phyloP scores from a whole-genome alignment of 2,888 invertebrate species.

The Saturnia pavonia region DNA sequence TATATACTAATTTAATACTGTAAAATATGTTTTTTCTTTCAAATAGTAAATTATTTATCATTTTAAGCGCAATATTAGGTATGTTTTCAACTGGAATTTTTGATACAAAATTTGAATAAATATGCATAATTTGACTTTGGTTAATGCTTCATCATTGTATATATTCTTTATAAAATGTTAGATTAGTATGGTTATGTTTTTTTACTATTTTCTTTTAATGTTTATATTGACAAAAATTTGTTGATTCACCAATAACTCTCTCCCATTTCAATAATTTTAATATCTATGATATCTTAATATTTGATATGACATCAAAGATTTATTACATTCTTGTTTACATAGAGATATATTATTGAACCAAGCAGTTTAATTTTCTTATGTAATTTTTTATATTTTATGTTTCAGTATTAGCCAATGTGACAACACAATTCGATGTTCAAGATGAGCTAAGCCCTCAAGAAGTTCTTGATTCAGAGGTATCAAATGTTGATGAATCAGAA shows the following conservation, averaged over 20 bases:
- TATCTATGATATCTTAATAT: background rate
- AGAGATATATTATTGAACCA: background rate
- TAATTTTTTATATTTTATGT: background rate
- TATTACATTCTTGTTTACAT: background rate
- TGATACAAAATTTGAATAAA: background rate
- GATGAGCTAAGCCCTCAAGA: conserved; percentile 50
- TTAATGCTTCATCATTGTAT: background rate
- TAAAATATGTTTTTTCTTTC: background rate
- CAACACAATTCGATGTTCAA: conserved; percentile 64
- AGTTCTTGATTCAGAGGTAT: conserved; percentile 54
- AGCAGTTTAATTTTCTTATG: background rate
- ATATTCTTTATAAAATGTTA: background rate
- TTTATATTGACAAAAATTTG: background rate
- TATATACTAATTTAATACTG: background rate
- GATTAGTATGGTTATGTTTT: background rate
- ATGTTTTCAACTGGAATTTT: background rate
- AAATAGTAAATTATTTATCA: background rate
- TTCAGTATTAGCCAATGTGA: conserved; percentile 45
- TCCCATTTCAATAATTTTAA: background rate
- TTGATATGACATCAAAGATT: background rate
- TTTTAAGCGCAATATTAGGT: background rate
- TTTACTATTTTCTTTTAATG: background rate
- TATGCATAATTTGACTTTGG: background rate
- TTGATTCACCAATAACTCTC: background rate
- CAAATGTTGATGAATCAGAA: conserved; percentile 74